These are phyloP conservation scores for Enteromius mattozi DNA, from an alignment of 2,797 vertebrate genomes.

Conservation along the genomic window DNA sequence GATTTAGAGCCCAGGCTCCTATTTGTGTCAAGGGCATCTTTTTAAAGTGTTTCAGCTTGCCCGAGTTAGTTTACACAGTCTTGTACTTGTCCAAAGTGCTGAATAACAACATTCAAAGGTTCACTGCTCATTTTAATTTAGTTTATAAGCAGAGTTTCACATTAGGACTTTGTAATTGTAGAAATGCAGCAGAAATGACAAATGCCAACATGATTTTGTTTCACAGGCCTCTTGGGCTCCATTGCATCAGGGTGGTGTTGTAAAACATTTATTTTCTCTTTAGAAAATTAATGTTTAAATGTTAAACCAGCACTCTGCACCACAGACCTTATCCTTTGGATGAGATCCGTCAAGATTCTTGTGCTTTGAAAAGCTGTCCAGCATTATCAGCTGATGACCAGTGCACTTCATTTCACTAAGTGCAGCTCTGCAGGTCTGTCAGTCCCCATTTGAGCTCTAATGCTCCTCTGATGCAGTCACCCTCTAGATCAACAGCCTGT, in stretches of 20 bases:
- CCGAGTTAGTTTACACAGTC: slow-evolving; percentile 28
- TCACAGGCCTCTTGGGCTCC: background rate
- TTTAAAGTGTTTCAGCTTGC: background rate
- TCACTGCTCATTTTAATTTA: slow-evolving; percentile 26
- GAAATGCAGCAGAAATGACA: slow-evolving; percentile 28
- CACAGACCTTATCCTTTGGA: background rate
- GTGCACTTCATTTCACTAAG: slow-evolving; percentile 29
- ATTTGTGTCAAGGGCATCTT: slow-evolving; percentile 24
- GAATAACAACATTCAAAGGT: background rate
- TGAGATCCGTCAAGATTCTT: background rate
- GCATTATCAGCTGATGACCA: slow-evolving; percentile 9
- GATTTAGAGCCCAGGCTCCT: background rate
- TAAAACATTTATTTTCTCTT: background rate
- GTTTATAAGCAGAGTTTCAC: background rate
- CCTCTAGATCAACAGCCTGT: slow-evolving; percentile 21
- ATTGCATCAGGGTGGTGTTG: background rate
- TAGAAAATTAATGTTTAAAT: slow-evolving; percentile 20
- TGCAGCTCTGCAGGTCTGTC: slow-evolving; percentile 40
- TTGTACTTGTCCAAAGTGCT: background rate
- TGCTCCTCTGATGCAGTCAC: slow-evolving; percentile 31
- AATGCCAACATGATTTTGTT: background rate
- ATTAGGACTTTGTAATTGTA: slow-evolving; percentile 10
- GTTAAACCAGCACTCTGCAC: background rate
- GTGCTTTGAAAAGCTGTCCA: slow-evolving; percentile 20
- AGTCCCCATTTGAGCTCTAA: slow-evolving; percentile 24